Evolutionary conservation across 2,797 vertebrate species (phyloP), one percentile per base, ranked within the genome.

Genomic region (Sarcoramphus papa): DNA sequence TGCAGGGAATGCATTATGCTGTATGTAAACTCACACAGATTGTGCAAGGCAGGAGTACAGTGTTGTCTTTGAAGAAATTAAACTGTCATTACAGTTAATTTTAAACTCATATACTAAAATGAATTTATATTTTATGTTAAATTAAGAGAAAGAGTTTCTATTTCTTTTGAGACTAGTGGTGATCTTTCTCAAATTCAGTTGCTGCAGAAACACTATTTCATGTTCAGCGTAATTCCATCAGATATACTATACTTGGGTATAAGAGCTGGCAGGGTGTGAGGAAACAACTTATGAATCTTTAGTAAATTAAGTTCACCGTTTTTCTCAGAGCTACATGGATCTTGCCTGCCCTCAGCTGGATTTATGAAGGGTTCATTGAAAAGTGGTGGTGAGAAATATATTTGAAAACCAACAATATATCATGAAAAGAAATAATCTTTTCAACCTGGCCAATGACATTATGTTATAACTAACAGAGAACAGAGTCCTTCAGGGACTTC

Each of bases 331-430:
- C 91, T 96, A 22, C 90, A 43, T 93, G 89, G 97, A 97, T 96
- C 97, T 97, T 96, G 97, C 88, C 97, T 97, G 97, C 97, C 97
- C 96, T 97, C 97, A 90, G 73, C 97, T 97, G 97, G 96, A 97
- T 97, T 96, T 94, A 96, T 78, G 77, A 62, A 95, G 48, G 51
- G 69, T 54, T 95, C 83, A 53, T 63, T 93, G 85, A 92, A 92
- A 93, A 85, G 79, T 7, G 14, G 51, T 79, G 65, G n/a, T 75
- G 78, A 93, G 63, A 93, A 93, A 85, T 33, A 22, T 18, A 43
- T 90, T 54, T 86, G 65, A 94, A 93, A 90, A 43, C 8, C 47
- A 81, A 57, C 22, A 81, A 68, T 74, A 56, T 50, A 80, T 74
- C 43, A 57, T 30, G 10, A 56, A 93, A 90, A 94, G 84, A 87